Evolutionary conservation across 2,888 invertebrate species (phyloP).

Genomic region (Erebia ligea): DNA sequence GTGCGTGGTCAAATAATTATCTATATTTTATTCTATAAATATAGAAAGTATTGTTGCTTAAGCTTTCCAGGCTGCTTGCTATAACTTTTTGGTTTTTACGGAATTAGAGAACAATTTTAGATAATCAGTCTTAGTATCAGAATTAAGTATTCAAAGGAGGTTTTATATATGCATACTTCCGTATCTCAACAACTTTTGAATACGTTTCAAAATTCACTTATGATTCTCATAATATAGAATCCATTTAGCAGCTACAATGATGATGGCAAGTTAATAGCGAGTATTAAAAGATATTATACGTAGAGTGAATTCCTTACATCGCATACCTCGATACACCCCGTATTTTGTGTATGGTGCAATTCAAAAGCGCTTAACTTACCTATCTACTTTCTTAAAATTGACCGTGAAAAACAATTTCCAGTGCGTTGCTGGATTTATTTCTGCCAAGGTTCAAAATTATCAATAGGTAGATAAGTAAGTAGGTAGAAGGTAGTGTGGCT

Average conservation of each 20-base stretch:
- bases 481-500: too few relatives aligned
- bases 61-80: too few relatives aligned
- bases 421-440: not conserved
- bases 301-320: slow-evolving; percentile 33
- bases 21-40: too few relatives aligned
- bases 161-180: not conserved
- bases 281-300: slow-evolving; percentile 38
- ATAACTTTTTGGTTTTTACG: not conserved
- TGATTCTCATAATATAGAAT: slow-evolving; percentile 23
- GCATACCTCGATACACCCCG: slow-evolving; percentile 29
- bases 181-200: not conserved
- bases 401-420: not conserved
- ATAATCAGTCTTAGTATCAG: not conserved
- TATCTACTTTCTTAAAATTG: not conserved
- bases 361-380: slow-evolving; percentile 1
- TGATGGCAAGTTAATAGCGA: slow-evolving; percentile 31
- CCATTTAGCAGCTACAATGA: slow-evolving; percentile 31
- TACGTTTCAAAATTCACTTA: slow-evolving; percentile 3
- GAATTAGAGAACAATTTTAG: not conserved
- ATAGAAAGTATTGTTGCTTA: too few relatives aligned
- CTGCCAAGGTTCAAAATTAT: too few relatives aligned
- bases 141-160: not conserved
- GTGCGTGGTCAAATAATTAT: too few relatives aligned
- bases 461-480: too few relatives aligned
- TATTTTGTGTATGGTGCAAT: slow-evolving; percentile 13